Percentiles rank a stretch among this genome's conserved stretches.
Evolutionary conservation across 2,888 invertebrate species (phyloP).

Genomic region (Globia sparganii): DNA sequence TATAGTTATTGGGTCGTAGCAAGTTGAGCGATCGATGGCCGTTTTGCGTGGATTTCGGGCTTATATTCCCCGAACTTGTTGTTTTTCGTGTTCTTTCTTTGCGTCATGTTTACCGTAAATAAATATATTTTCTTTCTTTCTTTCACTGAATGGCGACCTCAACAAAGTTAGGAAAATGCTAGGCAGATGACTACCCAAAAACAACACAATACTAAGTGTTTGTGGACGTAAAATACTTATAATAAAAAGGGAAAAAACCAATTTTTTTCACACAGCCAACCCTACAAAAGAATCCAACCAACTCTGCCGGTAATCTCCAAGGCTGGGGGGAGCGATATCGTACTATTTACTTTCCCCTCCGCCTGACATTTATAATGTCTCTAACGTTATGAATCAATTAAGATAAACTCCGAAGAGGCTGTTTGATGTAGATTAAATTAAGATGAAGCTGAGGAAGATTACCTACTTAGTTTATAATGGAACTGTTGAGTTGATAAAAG

Average conservation of each 20-base stretch:
- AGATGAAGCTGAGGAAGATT: slow-evolving; percentile 31
- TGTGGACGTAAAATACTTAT: not conserved
- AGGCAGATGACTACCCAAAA: not conserved
- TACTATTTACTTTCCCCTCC: slow-evolving; percentile 58
- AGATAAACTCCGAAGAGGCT: slow-evolving; percentile 43
- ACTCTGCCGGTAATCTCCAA: slow-evolving; percentile 63
- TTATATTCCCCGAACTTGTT: not conserved
- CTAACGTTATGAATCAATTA: slow-evolving; percentile 61
- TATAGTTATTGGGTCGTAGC: too few relatives aligned
- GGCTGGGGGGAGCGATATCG: slow-evolving; percentile 57
- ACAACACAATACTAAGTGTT: not conserved
- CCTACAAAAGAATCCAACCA: slow-evolving; percentile 61
- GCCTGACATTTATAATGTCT: slow-evolving; percentile 58
- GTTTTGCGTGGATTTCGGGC: too few relatives aligned
- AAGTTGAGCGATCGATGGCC: too few relatives aligned
- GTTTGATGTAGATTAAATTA: slow-evolving; percentile 46
- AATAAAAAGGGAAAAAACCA: not conserved
- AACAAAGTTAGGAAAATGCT: not conserved
- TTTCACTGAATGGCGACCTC: not conserved
- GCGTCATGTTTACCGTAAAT: not conserved
- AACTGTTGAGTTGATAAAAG: slow-evolving; percentile 1
- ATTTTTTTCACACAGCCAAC: slow-evolving; percentile 39
- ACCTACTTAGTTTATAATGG: slow-evolving; percentile 36
- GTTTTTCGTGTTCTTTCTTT: not conserved
- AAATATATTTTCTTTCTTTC: not conserved